Evolutionary conservation across 2,113 vertebrate genomes (phyloP), one percentile per base, ranked within the genome.

Genomic region (Myiozetetes cayanensis): DNA sequence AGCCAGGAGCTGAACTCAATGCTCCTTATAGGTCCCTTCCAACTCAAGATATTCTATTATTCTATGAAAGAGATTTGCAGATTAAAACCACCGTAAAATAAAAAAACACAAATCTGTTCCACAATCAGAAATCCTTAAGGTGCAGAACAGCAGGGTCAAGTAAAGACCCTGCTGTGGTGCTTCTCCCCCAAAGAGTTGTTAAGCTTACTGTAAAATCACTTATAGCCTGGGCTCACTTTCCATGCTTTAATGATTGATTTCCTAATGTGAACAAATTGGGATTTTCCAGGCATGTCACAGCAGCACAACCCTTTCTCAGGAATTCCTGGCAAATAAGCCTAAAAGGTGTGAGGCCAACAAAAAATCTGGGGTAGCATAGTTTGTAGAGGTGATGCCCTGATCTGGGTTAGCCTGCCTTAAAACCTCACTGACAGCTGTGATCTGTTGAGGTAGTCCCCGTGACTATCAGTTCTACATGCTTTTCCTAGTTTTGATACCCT

Each of bases 1-100:
- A 31, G 30, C 15, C 17, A 49, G 30, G 20, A 63, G 24, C 0
- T 49, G 25, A 44, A 50, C 27, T 66, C 2, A 1, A 5, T 27
- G 27, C 50, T 66, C 43, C 22, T 58, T 66, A 19, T 33, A 22
- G 4, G 3, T 50, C 18, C 43, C 37, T 58, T 80, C 18, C 37
- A 43, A 7, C 4, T 31, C 50, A 73, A 22, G 35, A 19, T 56
- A n/a, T 24, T 35, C 56, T 65, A 27, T 49, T 56, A 56, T 31
- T 56, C 41, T 31, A 4, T 63, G 66, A 82, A 79, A 78, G 23
- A 78, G 2, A 3, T 83, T 61, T 88, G 53, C 49, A 73, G 14
- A 30, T 81, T 90, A 46, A 94, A 68, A 33, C 9, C 7, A 28
- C 19, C 41, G 25, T 53, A 46, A 87, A 87, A 80, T 20, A 31